A percentile compares a stretch with the other conserved stretches of the same genome.
phyloP scores from a whole-genome alignment of 2,113 vertebrate genomes.

The Cranoglanis bouderius region DNA sequence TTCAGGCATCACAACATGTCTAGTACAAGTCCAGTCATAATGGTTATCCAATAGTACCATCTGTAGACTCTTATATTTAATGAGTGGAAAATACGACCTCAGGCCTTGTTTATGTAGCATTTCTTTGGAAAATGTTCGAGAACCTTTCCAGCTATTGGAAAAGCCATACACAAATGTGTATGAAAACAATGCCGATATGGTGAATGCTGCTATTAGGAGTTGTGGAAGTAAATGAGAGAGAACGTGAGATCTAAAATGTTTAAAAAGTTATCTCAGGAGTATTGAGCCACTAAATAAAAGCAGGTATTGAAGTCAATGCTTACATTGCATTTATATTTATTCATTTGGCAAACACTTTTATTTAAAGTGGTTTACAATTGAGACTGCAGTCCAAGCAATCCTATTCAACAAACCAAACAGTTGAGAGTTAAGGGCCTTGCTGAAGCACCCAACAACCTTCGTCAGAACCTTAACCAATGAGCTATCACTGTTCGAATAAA shows the following conservation, averaged over 20 bases:
- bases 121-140: constrained; percentile 59
- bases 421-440: background rate
- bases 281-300: background rate
- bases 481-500: background rate
- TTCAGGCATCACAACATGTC: constrained; percentile 17
- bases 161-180: constrained; percentile 27
- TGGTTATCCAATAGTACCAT: constrained; percentile 5
- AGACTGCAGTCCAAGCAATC: background rate
- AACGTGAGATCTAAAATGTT: background rate
- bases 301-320: background rate
- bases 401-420: no score
- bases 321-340: background rate
- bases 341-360: background rate
- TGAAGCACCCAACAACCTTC: background rate
- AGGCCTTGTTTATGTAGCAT: constrained; percentile 50
- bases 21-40: constrained; percentile 12
- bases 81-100: constrained; percentile 55
- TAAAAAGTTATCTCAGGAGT: background rate
- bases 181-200: constrained; percentile 8
- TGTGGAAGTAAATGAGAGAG: background rate
- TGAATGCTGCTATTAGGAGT: constrained; percentile 4
- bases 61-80: constrained; percentile 44
- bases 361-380: background rate
- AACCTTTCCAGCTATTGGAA: constrained; percentile 52
- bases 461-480: background rate